These are phyloP conservation scores for Chydorus sphaericus DNA, from an alignment of 2,888 invertebrate species.

Conservation along the genomic window DNA sequence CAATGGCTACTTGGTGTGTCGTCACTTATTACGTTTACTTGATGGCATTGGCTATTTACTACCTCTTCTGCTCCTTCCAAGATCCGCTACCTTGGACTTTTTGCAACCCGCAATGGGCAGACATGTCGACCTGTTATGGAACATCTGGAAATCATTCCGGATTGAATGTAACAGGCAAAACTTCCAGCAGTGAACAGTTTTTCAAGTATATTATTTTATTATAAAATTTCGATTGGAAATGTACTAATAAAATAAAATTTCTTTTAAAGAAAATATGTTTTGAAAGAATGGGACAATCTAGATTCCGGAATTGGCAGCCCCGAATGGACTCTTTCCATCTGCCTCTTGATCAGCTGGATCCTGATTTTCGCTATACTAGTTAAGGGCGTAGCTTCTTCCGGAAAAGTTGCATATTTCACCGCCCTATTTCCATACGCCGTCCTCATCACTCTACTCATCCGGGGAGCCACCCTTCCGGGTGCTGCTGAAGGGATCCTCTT, in stretches of 20 bases:
- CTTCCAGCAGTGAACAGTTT: conserved; percentile 34
- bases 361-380: conserved; percentile 51
- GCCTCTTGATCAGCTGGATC: conserved; percentile 50
- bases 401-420: conserved; percentile 57
- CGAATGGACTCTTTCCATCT: conserved; percentile 50
- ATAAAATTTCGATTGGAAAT: no score
- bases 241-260: no score
- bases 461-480: conserved; percentile 48
- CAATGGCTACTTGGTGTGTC: conserved; percentile 37
- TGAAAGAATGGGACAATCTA: conserved; percentile 33
- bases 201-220: no score
- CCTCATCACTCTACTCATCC: conserved; percentile 54
- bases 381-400: conserved; percentile 24
- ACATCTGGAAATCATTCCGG: not conserved
- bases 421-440: conserved; percentile 72
- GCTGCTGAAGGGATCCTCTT: conserved; percentile 57
- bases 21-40: conserved; percentile 62
- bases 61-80: conserved; percentile 54
- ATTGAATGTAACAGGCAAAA: no score
- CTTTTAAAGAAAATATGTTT: conserved; percentile 9
- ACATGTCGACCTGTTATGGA: conserved; percentile 13
- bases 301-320: conserved; percentile 42
- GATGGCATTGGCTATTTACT: conserved; percentile 56
- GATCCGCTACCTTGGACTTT: conserved; percentile 53
- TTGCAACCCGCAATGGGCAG: conserved; percentile 43